A percentile compares a stretch with the other conserved stretches of the same genome.
Conservation (phyloP, 2,888 invertebrate genomes). For the Ypsolopha scabrella region DNA sequence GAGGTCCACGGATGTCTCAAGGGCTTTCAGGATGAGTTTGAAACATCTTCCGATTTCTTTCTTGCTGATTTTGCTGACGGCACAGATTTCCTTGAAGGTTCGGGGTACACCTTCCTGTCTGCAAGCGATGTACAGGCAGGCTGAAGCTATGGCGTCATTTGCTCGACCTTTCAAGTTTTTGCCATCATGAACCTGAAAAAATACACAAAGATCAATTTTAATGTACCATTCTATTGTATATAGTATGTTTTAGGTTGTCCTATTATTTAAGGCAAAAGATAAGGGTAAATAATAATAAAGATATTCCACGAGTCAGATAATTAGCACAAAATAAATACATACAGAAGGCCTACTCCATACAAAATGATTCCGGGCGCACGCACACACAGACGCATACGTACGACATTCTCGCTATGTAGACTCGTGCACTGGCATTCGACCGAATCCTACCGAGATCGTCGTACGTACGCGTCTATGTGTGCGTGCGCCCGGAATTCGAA, state of each 20-base stretch:
- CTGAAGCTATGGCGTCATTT: constrained; percentile 98
- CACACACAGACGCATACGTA: too few species aligned
- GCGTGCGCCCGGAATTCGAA: too few species aligned
- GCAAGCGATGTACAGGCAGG: constrained; percentile 98
- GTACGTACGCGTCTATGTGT: too few species aligned
- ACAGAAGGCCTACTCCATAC: too few species aligned
- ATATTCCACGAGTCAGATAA: too few species aligned
- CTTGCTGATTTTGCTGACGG: constrained; percentile 98
- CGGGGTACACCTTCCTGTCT: constrained; percentile 98
- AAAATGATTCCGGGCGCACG: too few species aligned
- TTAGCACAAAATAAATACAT: too few species aligned
- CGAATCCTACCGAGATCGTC: too few species aligned
- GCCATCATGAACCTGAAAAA: constrained; percentile 85
- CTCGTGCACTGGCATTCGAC: too few species aligned
- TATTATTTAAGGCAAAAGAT: too few species aligned
- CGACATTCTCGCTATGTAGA: too few species aligned
- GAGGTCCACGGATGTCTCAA: constrained; percentile 96
- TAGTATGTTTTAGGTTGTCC: background rate
- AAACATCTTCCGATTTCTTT: constrained; percentile 99
- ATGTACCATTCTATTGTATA: background rate
- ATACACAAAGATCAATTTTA: background rate
- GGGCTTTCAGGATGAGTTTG: constrained; percentile 93
- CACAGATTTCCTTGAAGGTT: constrained; percentile 99
- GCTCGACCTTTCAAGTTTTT: constrained; percentile 95
- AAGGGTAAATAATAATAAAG: too few species aligned